Conservation (phyloP, 2,113 vertebrate genomes). For the Zeus faber region DNA sequence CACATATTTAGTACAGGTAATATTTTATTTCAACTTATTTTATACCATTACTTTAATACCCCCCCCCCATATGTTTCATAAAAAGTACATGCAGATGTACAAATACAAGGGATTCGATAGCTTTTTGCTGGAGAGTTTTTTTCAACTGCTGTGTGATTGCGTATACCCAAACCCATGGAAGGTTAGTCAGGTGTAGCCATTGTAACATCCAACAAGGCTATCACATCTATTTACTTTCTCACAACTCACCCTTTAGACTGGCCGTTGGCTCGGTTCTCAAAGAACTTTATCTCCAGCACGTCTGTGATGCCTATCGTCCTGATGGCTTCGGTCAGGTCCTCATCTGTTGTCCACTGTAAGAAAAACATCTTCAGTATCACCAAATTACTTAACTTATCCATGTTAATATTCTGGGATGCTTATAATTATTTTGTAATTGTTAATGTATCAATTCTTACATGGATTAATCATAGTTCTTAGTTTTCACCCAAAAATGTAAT, state of each 20-base stretch:
- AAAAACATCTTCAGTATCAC: not conserved
- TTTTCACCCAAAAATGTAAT: too few relatives aligned
- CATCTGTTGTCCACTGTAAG: constrained; percentile 98
- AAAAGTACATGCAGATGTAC: too few relatives aligned
- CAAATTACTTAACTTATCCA: too few relatives aligned
- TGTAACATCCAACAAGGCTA: not conserved
- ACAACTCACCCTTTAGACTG: constrained; percentile 93
- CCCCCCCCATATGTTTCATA: too few relatives aligned
- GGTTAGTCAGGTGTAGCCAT: not conserved
- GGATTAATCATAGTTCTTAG: too few relatives aligned
- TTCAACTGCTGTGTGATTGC: not conserved
- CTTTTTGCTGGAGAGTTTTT: too few relatives aligned
- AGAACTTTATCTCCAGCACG: constrained; percentile 98
- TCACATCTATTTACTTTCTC: not conserved
- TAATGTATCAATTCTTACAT: too few relatives aligned
- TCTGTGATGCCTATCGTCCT: constrained; percentile 94
- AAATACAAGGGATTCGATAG: too few relatives aligned
- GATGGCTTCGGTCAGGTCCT: constrained; percentile 96
- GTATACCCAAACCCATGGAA: not conserved
- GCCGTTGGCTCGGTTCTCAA: constrained; percentile 98
- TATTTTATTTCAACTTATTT: too few relatives aligned
- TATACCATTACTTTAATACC: too few relatives aligned
- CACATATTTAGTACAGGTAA: too few relatives aligned
- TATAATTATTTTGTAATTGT: too few relatives aligned
- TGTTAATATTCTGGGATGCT: not conserved